These are phyloP conservation scores for Formica selysi DNA, from an alignment of 1,140 invertebrate genomes.

Conservation along the genomic window DNA sequence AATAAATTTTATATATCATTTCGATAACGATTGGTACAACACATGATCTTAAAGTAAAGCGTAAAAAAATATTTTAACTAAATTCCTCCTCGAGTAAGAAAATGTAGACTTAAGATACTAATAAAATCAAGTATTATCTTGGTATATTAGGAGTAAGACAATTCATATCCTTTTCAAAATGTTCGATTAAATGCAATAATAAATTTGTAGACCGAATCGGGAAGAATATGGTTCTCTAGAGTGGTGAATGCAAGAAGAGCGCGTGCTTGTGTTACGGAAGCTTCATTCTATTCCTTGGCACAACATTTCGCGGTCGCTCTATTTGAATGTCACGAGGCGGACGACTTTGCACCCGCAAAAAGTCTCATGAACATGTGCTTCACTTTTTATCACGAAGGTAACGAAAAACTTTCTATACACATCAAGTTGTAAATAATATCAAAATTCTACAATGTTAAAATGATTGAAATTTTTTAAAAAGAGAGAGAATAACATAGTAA, in stretches of 20 bases:
- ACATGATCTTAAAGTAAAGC: background rate
- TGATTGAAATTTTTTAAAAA: background rate
- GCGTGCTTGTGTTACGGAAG: conserved; percentile 89
- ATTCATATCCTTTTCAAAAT: background rate
- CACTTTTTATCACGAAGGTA: conserved; percentile 93
- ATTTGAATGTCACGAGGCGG: conserved; percentile 92
- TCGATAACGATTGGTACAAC: background rate
- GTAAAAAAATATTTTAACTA: background rate
- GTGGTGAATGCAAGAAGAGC: conserved; percentile 92
- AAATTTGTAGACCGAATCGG: conserved; percentile 86
- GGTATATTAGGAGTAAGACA: too few relatives aligned
- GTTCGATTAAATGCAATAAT: background rate
- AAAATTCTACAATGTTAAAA: background rate
- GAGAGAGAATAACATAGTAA: background rate
- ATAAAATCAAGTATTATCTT: background rate
- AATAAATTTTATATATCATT: conserved; percentile 16
- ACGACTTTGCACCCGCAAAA: conserved; percentile 92
- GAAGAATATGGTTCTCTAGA: conserved; percentile 90
- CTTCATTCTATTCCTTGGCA: conserved; percentile 92
- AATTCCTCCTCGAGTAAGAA: background rate
- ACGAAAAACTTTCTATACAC: conserved; percentile 16
- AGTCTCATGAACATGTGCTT: conserved; percentile 95
- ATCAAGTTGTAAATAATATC: background rate
- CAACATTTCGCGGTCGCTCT: conserved; percentile 93
- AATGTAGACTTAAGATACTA: background rate